Percentiles rank a stretch among this genome's conserved stretches.
Evolutionary conservation across 2,888 invertebrate genomes (phyloP).

Genomic region (Buathra laborator): DNA sequence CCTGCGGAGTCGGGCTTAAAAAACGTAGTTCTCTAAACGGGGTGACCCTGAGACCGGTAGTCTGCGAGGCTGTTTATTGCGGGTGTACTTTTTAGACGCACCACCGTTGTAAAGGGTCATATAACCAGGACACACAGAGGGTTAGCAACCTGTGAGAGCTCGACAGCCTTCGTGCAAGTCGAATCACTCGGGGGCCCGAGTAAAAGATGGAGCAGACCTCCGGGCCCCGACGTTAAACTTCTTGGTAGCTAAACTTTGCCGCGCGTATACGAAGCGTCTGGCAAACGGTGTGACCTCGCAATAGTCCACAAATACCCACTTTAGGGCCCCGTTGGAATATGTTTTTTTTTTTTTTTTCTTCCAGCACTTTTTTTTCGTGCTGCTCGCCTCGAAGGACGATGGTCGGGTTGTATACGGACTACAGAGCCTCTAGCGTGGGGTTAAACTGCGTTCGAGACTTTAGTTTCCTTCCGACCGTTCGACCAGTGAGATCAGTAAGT

Average conservation of each 20-base stretch:
- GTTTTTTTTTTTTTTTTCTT: constrained; percentile 69
- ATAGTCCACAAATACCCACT: constrained; percentile 76
- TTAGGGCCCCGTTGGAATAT: constrained; percentile 74
- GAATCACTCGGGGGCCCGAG: constrained; percentile 49
- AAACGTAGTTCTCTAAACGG: constrained; percentile 69
- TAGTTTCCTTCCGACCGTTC: constrained; percentile 79
- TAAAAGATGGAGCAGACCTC: constrained; percentile 65
- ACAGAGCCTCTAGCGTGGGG: constrained; percentile 73
- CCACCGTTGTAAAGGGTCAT: constrained; percentile 70
- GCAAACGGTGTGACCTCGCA: constrained; percentile 76
- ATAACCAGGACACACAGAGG: constrained; percentile 61
- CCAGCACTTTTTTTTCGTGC: constrained; percentile 74
- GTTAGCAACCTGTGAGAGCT: constrained; percentile 67
- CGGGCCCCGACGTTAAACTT: constrained; percentile 64
- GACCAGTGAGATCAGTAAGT: constrained; percentile 68
- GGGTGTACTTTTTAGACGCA: constrained; percentile 58
- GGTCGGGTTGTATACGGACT: constrained; percentile 74
- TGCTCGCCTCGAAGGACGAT: constrained; percentile 76
- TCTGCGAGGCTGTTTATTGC: constrained; percentile 53
- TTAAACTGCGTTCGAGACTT: constrained; percentile 76
- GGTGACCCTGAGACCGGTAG: constrained; percentile 64
- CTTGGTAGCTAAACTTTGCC: constrained; percentile 62
- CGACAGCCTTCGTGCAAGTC: constrained; percentile 38
- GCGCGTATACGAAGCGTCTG: constrained; percentile 66
- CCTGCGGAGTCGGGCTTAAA: constrained; percentile 71